Evolutionary conservation across 2,888 invertebrate species (phyloP).

Genomic region (Cataglyphis cursor): DNA sequence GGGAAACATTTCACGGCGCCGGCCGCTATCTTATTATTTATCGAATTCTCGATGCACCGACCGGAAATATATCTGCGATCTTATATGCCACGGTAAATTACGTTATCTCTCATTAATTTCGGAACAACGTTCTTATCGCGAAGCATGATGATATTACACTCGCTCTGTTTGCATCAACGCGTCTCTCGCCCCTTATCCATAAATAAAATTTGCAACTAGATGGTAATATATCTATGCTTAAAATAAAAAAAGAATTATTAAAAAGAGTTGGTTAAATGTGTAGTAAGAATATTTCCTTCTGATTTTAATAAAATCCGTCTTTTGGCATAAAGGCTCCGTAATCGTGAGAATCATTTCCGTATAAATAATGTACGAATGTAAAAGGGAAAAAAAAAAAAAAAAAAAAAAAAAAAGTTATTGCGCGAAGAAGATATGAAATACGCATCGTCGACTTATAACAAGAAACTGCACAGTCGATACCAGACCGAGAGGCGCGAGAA

Average conservation of each 20-base stretch:
- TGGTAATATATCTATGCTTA: background rate
- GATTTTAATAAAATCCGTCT: background rate
- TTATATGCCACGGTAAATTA: background rate
- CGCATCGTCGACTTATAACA: conserved; percentile 42
- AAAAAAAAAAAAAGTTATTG: background rate
- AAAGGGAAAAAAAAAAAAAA: background rate
- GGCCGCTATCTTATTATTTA: conserved; percentile 45
- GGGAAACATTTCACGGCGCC: conserved; percentile 40
- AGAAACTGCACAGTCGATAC: conserved; percentile 55
- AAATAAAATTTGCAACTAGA: background rate
- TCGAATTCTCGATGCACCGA: conserved; percentile 19
- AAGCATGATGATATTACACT: background rate
- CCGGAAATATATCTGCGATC: conserved; percentile 15
- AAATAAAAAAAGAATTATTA: background rate
- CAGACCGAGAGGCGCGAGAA: conserved; percentile 43
- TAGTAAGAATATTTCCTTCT: background rate
- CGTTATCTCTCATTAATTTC: conserved; percentile 3
- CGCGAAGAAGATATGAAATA: conserved; percentile 34
- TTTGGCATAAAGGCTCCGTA: background rate
- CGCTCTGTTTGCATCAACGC: conserved; percentile 1
- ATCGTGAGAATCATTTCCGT: background rate
- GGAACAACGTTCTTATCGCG: conserved; percentile 4
- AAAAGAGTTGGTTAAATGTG: background rate
- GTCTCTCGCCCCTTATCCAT: background rate
- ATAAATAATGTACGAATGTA: background rate